These are phyloP conservation scores for Perca schrenkii DNA, from an alignment of 2,113 vertebrate species.

Conservation along the genomic window DNA sequence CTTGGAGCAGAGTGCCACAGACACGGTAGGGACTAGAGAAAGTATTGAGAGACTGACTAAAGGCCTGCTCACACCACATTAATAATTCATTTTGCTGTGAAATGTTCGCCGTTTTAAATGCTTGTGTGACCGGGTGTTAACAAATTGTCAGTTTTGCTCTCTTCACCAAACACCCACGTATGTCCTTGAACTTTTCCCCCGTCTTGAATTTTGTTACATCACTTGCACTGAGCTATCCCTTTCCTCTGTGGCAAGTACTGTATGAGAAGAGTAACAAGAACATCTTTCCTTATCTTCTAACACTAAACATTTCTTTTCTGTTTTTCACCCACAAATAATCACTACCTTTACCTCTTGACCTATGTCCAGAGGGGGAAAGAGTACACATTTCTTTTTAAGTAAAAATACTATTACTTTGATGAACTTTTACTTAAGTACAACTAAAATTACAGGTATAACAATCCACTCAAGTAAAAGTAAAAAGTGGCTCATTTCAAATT, in stretches of 20 bases:
- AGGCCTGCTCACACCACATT: neutral
- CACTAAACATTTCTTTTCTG: neutral
- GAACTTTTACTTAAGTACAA: too few relatives aligned
- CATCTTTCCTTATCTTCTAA: constrained; percentile 2
- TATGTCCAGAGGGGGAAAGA: too few relatives aligned
- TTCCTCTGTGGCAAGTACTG: neutral
- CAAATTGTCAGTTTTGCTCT: neutral
- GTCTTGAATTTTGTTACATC: neutral
- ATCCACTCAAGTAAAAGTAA: too few relatives aligned
- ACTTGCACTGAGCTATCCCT: neutral
- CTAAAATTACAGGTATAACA: too few relatives aligned
- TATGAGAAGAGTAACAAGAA: neutral
- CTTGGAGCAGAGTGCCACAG: neutral
- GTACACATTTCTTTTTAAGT: too few relatives aligned
- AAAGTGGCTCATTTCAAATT: too few relatives aligned
- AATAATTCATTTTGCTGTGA: neutral
- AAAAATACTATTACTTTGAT: too few relatives aligned
- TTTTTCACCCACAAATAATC: neutral
- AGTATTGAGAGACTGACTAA: neutral
- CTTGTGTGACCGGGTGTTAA: neutral
- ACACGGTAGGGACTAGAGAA: neutral
- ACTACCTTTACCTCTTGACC: neutral
- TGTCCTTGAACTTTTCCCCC: neutral
- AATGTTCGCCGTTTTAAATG: neutral
- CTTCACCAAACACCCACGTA: neutral